Evolutionary conservation across 2,797 vertebrate species (phyloP).

Genomic region (Sebastes miniatus): DNA sequence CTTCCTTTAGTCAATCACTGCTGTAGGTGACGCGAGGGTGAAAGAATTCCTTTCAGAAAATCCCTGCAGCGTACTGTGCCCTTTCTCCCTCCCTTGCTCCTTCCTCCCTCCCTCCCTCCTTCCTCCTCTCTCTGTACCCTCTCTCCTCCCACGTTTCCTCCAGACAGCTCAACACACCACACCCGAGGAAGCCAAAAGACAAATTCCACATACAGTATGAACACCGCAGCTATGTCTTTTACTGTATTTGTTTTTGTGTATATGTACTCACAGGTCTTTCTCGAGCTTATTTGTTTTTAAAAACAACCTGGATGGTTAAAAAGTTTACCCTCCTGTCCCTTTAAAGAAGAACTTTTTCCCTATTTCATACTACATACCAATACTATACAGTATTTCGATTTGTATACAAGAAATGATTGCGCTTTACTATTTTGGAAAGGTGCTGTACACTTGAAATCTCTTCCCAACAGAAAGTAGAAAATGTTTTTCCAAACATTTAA

Average conservation of each 20-base stretch:
- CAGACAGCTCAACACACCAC: constrained; percentile 71
- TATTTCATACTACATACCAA: background rate
- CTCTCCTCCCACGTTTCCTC: constrained; percentile 80
- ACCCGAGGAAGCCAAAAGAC: constrained; percentile 73
- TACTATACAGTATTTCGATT: background rate
- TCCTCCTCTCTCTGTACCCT: constrained; percentile 56
- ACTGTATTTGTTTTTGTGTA: background rate
- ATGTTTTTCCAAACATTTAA: background rate
- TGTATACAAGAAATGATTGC: background rate
- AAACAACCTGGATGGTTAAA: background rate
- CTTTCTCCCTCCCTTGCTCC: constrained; percentile 69
- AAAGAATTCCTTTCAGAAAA: constrained; percentile 82
- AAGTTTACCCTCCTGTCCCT: background rate
- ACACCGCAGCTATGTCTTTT: constrained; percentile 15
- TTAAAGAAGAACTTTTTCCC: background rate
- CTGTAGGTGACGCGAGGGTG: constrained; percentile 73
- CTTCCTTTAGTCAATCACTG: constrained; percentile 71
- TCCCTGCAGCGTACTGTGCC: constrained; percentile 62
- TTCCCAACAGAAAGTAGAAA: background rate
- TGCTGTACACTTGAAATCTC: background rate
- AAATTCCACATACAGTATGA: constrained; percentile 59
- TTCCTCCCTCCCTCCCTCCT: constrained; percentile 71
- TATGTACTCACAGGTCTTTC: constrained; percentile 2
- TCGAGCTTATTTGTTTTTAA: background rate
- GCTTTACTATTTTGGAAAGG: background rate